phyloP scores from a whole-genome alignment of 2,888 invertebrate species.

The Andrena fulva region DNA sequence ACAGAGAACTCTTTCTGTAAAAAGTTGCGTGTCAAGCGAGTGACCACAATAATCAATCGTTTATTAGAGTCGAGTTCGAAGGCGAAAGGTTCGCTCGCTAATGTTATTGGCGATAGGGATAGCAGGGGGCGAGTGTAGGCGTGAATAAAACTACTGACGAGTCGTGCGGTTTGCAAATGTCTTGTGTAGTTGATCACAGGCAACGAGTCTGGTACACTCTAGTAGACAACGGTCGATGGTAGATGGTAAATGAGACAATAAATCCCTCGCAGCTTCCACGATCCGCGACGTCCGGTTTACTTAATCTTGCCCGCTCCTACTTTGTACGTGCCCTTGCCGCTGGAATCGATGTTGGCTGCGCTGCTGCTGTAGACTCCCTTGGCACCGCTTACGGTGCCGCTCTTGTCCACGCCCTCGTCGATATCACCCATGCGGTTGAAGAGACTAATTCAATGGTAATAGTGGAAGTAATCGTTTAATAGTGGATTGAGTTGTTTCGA shows the following conservation, averaged over 20 bases:
- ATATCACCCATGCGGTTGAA: slow-evolving; percentile 84
- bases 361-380: slow-evolving; percentile 86
- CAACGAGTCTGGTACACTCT: neutral
- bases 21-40: neutral
- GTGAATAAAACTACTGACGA: neutral
- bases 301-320: slow-evolving; percentile 83
- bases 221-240: slow-evolving; percentile 1
- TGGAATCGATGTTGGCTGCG: slow-evolving; percentile 84
- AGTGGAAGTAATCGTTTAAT: neutral
- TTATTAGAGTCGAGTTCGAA: slow-evolving; percentile 22
- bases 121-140: neutral
- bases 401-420: slow-evolving; percentile 81
- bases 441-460: slow-evolving; percentile 66
- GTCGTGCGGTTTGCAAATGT: neutral
- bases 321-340: slow-evolving; percentile 85
- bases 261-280: neutral
- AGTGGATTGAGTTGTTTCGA: neutral
- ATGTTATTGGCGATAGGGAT: neutral
- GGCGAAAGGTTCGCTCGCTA: neutral
- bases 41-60: slow-evolving; percentile 3
- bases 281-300: slow-evolving; percentile 20
- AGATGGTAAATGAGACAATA: neutral
- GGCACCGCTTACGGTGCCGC: slow-evolving; percentile 84
- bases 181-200: neutral
- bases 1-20: neutral